Evolutionary conservation across 1,140 invertebrate genomes (phyloP).

Genomic region (Sesamia nonagrioides): DNA sequence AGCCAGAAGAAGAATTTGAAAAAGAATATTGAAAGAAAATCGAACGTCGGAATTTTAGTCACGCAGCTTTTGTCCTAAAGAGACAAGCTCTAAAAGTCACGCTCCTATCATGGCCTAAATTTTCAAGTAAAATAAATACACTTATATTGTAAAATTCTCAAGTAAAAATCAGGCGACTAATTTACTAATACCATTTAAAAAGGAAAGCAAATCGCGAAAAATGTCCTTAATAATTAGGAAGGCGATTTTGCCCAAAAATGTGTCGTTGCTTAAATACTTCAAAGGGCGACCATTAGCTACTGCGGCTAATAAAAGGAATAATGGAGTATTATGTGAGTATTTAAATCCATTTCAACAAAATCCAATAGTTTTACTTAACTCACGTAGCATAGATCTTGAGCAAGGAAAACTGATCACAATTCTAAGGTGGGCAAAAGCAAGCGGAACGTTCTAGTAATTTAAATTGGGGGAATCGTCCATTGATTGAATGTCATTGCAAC

Average conservation of each 20-base stretch:
- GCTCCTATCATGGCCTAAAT: conserved; percentile 72
- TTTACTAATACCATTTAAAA: conserved; percentile 38
- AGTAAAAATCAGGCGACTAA: conserved; percentile 53
- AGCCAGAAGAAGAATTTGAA: conserved; percentile 36
- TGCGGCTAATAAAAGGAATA: conserved; percentile 63
- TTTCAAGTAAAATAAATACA: conserved; percentile 64
- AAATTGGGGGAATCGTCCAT: no score
- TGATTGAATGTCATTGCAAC: no score
- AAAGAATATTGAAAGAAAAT: conserved; percentile 54
- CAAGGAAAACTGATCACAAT: background rate
- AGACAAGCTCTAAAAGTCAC: conserved; percentile 50
- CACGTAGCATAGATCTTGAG: background rate
- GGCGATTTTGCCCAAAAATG: conserved; percentile 72
- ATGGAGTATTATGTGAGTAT: conserved; percentile 71
- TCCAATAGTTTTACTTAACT: no score
- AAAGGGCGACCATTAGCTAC: conserved; percentile 68
- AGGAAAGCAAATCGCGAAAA: conserved; percentile 50
- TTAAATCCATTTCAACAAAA: background rate
- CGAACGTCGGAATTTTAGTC: conserved; percentile 46
- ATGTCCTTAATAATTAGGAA: conserved; percentile 79
- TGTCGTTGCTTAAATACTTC: conserved; percentile 72
- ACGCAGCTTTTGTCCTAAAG: conserved; percentile 67
- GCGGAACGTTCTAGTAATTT: background rate
- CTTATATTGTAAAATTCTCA: conserved; percentile 63
- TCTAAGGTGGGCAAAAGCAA: background rate